Evolutionary conservation across 2,797 vertebrate species (phyloP).

Genomic region (Sarcoramphus papa): DNA sequence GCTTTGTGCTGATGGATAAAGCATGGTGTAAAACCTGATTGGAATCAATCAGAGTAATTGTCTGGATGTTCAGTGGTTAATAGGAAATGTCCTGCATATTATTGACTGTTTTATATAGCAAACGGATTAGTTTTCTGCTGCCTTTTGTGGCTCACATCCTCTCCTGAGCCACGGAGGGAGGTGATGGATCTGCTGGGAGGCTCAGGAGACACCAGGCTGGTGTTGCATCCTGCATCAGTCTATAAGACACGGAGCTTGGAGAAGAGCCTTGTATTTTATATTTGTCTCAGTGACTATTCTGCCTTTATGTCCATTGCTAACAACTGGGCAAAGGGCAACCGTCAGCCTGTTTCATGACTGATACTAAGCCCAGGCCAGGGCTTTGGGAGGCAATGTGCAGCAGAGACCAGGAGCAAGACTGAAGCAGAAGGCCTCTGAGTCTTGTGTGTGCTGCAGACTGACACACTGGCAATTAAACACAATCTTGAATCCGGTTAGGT

Average conservation of each 20-base stretch:
- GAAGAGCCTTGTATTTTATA: neutral
- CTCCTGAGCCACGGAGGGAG: neutral
- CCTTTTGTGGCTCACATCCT: neutral
- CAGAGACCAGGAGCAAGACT: neutral
- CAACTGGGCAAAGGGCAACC: neutral
- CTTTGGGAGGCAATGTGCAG: neutral
- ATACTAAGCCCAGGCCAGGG: neutral
- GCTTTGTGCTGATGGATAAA: slow-evolving; percentile 50
- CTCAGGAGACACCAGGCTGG: neutral
- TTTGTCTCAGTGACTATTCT: neutral
- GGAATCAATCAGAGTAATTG: slow-evolving; percentile 60
- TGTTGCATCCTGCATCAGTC: rapidly evolving
- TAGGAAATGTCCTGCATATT: slow-evolving; percentile 53
- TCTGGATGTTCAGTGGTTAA: slow-evolving; percentile 32
- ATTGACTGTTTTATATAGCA: neutral
- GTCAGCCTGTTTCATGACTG: neutral
- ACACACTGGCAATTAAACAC: neutral
- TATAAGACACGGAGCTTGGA: neutral
- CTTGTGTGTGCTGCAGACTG: neutral
- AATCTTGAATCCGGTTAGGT: rapidly evolving
- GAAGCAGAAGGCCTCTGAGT: neutral
- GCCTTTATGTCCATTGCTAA: neutral
- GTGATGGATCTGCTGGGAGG: slow-evolving; percentile 25
- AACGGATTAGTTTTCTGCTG: neutral
- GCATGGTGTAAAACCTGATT: slow-evolving; percentile 40